A percentile compares a stretch with the other conserved stretches of the same genome.
Evolutionary conservation across 2,113 vertebrate genomes (phyloP).

Genomic region (Nipponia nippon): DNA sequence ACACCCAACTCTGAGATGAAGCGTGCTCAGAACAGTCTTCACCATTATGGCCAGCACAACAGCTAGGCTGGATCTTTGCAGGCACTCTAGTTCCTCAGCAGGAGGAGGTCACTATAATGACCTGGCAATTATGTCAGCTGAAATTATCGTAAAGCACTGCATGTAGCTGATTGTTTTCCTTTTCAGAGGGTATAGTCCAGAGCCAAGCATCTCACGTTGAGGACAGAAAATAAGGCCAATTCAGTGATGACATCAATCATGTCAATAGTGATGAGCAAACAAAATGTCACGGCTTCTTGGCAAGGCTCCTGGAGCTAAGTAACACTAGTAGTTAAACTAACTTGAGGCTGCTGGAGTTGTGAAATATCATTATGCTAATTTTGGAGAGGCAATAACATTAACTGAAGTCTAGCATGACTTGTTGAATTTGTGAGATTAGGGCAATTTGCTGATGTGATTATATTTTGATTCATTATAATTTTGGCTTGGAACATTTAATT

Average conservation of each 20-base stretch:
- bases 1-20: not conserved
- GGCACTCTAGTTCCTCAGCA: not conserved
- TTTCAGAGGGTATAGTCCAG: not conserved
- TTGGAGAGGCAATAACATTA: not conserved
- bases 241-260: not conserved
- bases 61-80: not conserved
- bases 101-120: not conserved
- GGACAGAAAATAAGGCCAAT: not conserved
- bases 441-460: conserved; percentile 3
- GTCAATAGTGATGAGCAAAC: not conserved
- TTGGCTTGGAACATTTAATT: not conserved
- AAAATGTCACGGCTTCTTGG: not conserved
- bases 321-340: not conserved
- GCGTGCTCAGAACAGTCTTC: not conserved
- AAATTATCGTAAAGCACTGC: not conserved
- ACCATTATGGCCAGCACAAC: not conserved
- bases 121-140: not conserved
- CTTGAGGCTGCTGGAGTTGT: not conserved
- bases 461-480: not conserved
- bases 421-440: not conserved
- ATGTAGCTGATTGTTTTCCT: not conserved
- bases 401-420: not conserved
- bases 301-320: not conserved
- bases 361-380: not conserved
- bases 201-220: not conserved